Conservation (phyloP, 2,797 vertebrate genomes). For the Crax fasciolata region DNA sequence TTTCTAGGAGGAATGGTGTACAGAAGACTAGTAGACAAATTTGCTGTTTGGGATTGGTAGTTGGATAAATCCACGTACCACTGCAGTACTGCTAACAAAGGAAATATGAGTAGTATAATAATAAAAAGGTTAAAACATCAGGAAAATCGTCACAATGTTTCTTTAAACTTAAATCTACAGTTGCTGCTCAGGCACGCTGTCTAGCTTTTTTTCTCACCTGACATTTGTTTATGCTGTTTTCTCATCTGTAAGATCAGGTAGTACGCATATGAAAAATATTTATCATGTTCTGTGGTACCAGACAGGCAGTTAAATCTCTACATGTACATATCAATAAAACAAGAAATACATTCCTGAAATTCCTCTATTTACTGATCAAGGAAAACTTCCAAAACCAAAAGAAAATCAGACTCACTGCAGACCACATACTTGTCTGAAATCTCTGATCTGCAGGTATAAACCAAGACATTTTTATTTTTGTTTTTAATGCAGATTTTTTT, state of each 20-base stretch:
- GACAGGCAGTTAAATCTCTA: background rate
- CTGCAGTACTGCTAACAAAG: background rate
- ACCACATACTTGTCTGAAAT: background rate
- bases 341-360: slow-evolving; percentile 29
- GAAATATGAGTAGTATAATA: background rate
- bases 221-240: slow-evolving; percentile 11
- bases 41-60: background rate
- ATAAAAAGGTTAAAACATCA: slow-evolving; percentile 25
- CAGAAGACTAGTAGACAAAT: slow-evolving; percentile 9
- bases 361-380: slow-evolving; percentile 12
- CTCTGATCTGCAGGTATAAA: background rate
- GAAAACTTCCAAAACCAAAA: background rate
- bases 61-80: background rate
- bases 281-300: slow-evolving; percentile 5
- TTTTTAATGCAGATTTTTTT: background rate
- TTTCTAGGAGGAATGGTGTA: background rate
- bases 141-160: slow-evolving; percentile 15
- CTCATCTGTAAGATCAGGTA: slow-evolving; percentile 17
- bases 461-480: background rate
- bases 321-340: slow-evolving; percentile 40
- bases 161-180: slow-evolving; percentile 18
- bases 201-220: background rate
- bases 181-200: background rate
- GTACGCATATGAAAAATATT: slow-evolving; percentile 28
- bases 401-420: background rate